Evolutionary conservation across 2,888 invertebrate genomes (phyloP), one percentile per base, ranked within the genome.

Genomic region (Sarcophaga variegata): DNA sequence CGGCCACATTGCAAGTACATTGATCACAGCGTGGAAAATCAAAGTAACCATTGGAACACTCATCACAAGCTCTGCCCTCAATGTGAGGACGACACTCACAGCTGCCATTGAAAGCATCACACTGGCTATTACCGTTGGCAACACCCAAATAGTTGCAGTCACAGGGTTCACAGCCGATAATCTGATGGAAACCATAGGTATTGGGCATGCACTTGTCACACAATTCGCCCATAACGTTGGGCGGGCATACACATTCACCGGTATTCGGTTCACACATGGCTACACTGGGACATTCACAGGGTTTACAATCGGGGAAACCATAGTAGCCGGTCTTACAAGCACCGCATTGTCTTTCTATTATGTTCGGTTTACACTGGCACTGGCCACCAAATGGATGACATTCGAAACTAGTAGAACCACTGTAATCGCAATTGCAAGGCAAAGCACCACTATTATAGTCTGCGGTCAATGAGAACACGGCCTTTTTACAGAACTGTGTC

Each of bases 381-480:
- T 99, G 99, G 0, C 99, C 99, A 0, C 99, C 99, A 92, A 98
- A 99, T 62, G 96, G 95, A 88, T 97, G 96, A 92, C 99, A 99
- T 90, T 97, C 96, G 91, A 99, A 97, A 90, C 96, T 97, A 0
- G 94, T 95, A 0, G 98, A 97, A 0, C 99, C 99, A 83, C 96
- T 96, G 90, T 96, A 96, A 92, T 98, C 97, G 92, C 99, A 99
- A 88, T 96, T 95, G 90, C 99, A 99, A 0, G 96, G 95, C 64
- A 98, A 92, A 0, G 99, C 99, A 0, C 99, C 98, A 89, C 97
- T 97, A 93, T 99, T 99, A 94, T 98, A 99, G 84, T 98, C 97
- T 0, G 98, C 95, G 0, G 99, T 98, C 89, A 99, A 95, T 0
- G 99, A 98, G 93, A 98, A 99, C 63, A 98, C 97, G 0, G 98